A percentile compares a stretch with the other conserved stretches of the same genome.
Conservation (phyloP, 2,888 invertebrate genomes). For the Gandaritis pyraliata region DNA sequence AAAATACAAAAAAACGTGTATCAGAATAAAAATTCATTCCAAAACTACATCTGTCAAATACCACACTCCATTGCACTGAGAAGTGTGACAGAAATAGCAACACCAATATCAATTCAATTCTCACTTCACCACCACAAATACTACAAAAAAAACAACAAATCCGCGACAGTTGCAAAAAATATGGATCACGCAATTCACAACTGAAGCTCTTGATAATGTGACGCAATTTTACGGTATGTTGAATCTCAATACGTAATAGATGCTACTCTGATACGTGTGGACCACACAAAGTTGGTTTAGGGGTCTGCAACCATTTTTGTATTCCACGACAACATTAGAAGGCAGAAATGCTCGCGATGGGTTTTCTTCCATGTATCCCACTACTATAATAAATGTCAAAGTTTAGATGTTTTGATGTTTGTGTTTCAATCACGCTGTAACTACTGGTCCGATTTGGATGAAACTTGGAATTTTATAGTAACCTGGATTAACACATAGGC, state of each 20-base stretch:
- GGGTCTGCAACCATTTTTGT: constrained; percentile 16
- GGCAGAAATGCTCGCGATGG: too few relatives aligned
- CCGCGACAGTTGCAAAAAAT: constrained; percentile 38
- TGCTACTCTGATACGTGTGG: constrained; percentile 70
- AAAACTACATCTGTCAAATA: constrained; percentile 19
- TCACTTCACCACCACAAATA: constrained; percentile 54
- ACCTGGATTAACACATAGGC: too few relatives aligned
- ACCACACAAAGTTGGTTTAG: constrained; percentile 64
- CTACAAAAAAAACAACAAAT: not conserved
- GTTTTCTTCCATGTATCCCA: too few relatives aligned
- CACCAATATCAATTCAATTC: constrained; percentile 36
- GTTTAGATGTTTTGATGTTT: too few relatives aligned
- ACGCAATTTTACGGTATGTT: constrained; percentile 79
- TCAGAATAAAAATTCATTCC: not conserved
- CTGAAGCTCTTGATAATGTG: constrained; percentile 58
- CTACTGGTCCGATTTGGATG: too few relatives aligned
- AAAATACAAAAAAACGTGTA: too few relatives aligned
- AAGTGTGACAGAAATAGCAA: constrained; percentile 32
- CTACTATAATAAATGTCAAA: too few relatives aligned
- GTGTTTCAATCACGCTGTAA: too few relatives aligned
- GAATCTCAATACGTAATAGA: constrained; percentile 58
- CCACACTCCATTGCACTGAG: constrained; percentile 33
- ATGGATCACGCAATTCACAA: constrained; percentile 39
- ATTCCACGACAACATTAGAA: too few relatives aligned
- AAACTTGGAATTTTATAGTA: too few relatives aligned